Evolutionary conservation across 2,113 vertebrate species (phyloP).

Genomic region (Pedionomus torquatus): DNA sequence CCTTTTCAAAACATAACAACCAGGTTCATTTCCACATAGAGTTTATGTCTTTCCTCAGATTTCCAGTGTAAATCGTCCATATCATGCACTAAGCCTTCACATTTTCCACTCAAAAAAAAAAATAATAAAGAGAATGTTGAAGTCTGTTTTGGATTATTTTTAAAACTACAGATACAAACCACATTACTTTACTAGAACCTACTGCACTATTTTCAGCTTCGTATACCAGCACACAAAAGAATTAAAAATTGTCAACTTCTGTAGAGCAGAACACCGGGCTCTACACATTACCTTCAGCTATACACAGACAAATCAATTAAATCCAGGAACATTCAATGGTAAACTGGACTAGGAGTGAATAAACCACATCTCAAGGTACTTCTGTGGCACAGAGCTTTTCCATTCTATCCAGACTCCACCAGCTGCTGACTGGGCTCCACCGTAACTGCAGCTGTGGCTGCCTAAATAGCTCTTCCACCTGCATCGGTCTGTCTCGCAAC

Average conservation of each 20-base stretch:
- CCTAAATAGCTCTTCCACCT: background rate
- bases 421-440: background rate
- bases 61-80: background rate
- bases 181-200: background rate
- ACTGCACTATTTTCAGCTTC: background rate
- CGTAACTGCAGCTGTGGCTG: fast-evolving
- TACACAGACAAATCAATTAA: background rate
- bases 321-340: background rate
- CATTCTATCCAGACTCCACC: background rate
- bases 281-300: background rate
- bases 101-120: background rate
- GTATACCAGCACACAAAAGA: background rate
- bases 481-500: fast-evolving
- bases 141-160: background rate
- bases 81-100: background rate
- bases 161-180: background rate
- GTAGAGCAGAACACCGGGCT: background rate
- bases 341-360: background rate
- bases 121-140: background rate
- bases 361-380: background rate
- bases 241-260: background rate
- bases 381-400: background rate
- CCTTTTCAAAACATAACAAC: background rate
- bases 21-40: background rate
- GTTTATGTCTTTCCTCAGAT: background rate